These are phyloP conservation scores for Tenthredo notha DNA, from an alignment of 2,888 invertebrate species.

Conservation along the genomic window DNA sequence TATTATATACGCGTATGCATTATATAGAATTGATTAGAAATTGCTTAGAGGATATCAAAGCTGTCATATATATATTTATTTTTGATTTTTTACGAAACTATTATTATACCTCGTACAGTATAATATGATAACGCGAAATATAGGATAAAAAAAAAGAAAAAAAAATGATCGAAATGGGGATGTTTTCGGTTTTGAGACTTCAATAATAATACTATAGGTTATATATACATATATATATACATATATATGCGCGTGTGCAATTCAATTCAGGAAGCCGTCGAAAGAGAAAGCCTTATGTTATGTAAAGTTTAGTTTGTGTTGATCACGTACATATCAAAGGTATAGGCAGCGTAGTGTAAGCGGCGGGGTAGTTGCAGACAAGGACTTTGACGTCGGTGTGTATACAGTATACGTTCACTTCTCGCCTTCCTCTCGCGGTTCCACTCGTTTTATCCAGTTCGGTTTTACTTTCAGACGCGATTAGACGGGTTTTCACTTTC, in stretches of 20 bases:
- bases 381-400: conserved; percentile 55
- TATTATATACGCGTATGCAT: not conserved
- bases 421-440: conserved; percentile 31
- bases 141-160: too few relatives aligned
- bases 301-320: conserved; percentile 69
- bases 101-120: too few relatives aligned
- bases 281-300: conserved; percentile 74
- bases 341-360: conserved; percentile 51
- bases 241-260: conserved; percentile 6
- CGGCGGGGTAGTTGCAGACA: conserved; percentile 46
- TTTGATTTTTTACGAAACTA: too few relatives aligned
- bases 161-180: not conserved
- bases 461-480: conserved; percentile 68
- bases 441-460: conserved; percentile 56
- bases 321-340: conserved; percentile 28
- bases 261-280: conserved; percentile 60
- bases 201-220: not conserved
- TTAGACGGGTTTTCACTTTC: conserved; percentile 69
- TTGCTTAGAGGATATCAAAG: not conserved
- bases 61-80: too few relatives aligned
- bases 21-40: not conserved
- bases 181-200: conserved; percentile 2
- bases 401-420: conserved; percentile 65
- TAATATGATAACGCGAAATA: not conserved
- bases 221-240: not conserved